Percentiles rank a stretch among this genome's conserved stretches.
Evolutionary conservation across 2,888 invertebrate genomes (phyloP).

Genomic region (Noctua janthina): DNA sequence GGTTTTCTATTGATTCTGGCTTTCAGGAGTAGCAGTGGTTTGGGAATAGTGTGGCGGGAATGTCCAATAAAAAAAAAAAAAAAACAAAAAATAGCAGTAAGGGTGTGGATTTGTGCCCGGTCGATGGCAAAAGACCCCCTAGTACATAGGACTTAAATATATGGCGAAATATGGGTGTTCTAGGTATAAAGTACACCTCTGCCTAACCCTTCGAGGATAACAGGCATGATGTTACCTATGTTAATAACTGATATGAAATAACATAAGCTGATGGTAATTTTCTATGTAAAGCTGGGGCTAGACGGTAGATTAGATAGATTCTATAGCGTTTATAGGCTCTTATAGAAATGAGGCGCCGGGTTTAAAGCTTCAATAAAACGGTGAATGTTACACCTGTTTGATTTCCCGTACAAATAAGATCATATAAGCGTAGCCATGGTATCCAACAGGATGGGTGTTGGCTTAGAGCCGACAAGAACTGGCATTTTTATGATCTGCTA

Average conservation of each 20-base stretch:
- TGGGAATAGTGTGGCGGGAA: no score
- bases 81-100: no score
- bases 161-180: no score
- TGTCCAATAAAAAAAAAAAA: no score
- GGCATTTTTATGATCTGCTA: conserved; percentile 30
- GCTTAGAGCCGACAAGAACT: conserved; percentile 12
- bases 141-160: background rate
- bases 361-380: conserved; percentile 20
- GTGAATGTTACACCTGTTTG: conserved; percentile 8
- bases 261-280: background rate
- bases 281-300: background rate
- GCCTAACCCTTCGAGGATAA: background rate
- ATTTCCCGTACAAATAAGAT: conserved; percentile 20
- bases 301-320: background rate
- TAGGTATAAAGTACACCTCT: background rate
- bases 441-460: conserved; percentile 27
- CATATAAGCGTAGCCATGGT: background rate
- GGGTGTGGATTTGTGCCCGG: background rate
- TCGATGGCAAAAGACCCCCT: background rate
- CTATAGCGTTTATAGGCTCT: background rate
- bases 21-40: no score
- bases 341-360: background rate
- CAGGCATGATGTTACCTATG: background rate
- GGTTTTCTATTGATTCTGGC: no score
- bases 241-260: background rate